Base-by-base conservation (phyloP, 2,797 vertebrate genomes). In the Etheostoma perlongum region DNA sequence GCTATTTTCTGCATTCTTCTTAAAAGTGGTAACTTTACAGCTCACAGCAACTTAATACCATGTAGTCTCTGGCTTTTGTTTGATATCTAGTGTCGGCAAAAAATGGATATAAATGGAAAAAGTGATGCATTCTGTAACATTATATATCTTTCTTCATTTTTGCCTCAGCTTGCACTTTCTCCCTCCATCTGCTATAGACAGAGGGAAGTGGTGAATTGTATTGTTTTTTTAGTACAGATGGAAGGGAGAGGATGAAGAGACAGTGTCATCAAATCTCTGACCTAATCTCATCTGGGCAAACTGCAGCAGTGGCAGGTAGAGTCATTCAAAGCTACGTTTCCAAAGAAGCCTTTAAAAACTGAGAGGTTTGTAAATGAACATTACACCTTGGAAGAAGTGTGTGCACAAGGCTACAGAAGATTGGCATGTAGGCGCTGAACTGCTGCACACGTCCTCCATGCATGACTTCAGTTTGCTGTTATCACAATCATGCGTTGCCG, bases 261-360 rank as follows among this genome's bases (percentile, higher is more conserved):
- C 40, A 10, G 30, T 76, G 75, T 92, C 84, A 90, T 85, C 82
- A 89, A 93, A 93, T 92, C 89, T 91, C 83, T 85, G 77, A 82
- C 88, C 85, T 92, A 87, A 93, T 93, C 89, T 90, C 81, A 88
- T 91, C 85, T 81, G 85, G 59, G 48, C 65, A 74, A 82, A 80
- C 76, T 82, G 72, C 79, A 90, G 77, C 88, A 76, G 57, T 55
- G 77, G 77, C 90, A 91, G 93, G 90, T 92, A 82, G 80, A 85
- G 63, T 59, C 53, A 36, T 5, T 47, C 30, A 49, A 49, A 72
- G n/a, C 46, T 54, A 64, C 21, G 5, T 65, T 67, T 21, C 53
- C 25, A 62, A 42, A 73, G 66, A 60, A 61, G 15, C 36, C 30
- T 51, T 57, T 36, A 23, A 33, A 63, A 62, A 30, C 15, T 0